These are phyloP conservation scores for Capra hircus DNA, from an alignment of 2,113 vertebrate species.

Conservation along the genomic window DNA sequence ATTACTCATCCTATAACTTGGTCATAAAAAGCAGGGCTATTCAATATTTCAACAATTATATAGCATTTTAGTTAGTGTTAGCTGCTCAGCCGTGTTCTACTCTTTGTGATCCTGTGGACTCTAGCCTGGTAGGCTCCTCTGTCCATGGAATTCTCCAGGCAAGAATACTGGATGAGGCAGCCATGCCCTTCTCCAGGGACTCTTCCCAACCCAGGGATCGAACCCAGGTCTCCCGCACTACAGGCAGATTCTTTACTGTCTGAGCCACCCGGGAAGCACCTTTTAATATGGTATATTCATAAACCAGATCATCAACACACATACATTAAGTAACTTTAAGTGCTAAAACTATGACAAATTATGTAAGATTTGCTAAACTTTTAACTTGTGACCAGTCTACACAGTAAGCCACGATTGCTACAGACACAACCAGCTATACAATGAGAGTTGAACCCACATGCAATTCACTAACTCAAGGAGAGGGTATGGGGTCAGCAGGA, in stretches of 20 bases:
- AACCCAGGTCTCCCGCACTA: not conserved
- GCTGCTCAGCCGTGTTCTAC: not conserved
- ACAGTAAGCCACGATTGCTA: not conserved
- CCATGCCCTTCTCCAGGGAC: not conserved
- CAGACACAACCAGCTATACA: not conserved
- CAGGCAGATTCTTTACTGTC: not conserved
- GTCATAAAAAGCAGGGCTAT: constrained; percentile 55
- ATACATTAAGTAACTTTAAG: constrained; percentile 17
- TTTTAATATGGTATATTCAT: constrained; percentile 47
- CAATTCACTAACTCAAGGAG: not conserved
- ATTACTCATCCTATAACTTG: constrained; percentile 65
- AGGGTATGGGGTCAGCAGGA: not conserved
- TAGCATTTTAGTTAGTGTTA: not conserved
- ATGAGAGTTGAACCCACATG: not conserved
- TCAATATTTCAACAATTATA: constrained; percentile 35
- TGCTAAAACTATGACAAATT: constrained; percentile 52
- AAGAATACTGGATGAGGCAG: not conserved
- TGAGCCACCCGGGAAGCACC: not conserved
- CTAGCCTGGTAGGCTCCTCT: not conserved
- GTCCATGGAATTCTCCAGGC: not conserved
- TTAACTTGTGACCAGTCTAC: not conserved
- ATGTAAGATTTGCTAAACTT: constrained; percentile 29
- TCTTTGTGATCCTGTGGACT: not conserved
- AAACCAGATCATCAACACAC: constrained; percentile 56
- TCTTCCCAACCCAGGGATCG: not conserved